phyloP scores from a whole-genome alignment of 2,113 vertebrate genomes.

The Climacteris rufus region DNA sequence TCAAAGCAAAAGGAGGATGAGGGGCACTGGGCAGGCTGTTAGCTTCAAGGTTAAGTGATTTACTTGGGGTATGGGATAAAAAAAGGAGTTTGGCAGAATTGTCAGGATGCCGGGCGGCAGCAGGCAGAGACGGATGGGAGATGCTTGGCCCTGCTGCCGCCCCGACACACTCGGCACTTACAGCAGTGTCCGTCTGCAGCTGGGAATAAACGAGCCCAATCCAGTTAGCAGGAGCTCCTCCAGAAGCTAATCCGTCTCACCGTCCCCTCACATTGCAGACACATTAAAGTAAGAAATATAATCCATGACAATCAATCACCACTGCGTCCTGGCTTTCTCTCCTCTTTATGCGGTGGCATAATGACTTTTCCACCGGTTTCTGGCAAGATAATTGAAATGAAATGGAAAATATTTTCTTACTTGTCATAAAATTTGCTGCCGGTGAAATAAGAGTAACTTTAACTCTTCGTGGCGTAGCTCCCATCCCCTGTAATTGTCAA shows the following conservation, averaged over 20 bases:
- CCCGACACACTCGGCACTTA: background rate
- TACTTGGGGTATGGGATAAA: background rate
- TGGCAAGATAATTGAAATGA: slow-evolving; percentile 75
- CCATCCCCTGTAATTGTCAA: slow-evolving; percentile 34
- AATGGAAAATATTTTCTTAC: slow-evolving; percentile 72
- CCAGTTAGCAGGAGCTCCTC: slow-evolving; percentile 22
- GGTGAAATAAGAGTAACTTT: slow-evolving; percentile 44
- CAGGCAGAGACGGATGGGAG: background rate
- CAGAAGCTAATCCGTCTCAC: slow-evolving; percentile 14
- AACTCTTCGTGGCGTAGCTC: slow-evolving; percentile 54
- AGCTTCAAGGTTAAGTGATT: background rate
- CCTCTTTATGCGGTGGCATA: slow-evolving; percentile 59
- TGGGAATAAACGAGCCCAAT: background rate
- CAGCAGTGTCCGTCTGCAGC: background rate
- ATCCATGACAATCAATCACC: slow-evolving; percentile 61
- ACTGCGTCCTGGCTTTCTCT: slow-evolving; percentile 57
- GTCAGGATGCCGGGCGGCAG: background rate
- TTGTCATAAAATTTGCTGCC: slow-evolving; percentile 65
- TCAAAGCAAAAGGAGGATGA: background rate
- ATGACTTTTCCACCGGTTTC: slow-evolving; percentile 71
- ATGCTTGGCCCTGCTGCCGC: background rate
- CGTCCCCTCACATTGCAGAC: slow-evolving; percentile 52
- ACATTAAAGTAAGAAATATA: slow-evolving; percentile 63
- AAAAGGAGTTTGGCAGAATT: background rate
- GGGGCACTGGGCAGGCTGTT: background rate